phyloP scores from a whole-genome alignment of 2,888 invertebrate species.

The Leptogaster cylindrica region DNA sequence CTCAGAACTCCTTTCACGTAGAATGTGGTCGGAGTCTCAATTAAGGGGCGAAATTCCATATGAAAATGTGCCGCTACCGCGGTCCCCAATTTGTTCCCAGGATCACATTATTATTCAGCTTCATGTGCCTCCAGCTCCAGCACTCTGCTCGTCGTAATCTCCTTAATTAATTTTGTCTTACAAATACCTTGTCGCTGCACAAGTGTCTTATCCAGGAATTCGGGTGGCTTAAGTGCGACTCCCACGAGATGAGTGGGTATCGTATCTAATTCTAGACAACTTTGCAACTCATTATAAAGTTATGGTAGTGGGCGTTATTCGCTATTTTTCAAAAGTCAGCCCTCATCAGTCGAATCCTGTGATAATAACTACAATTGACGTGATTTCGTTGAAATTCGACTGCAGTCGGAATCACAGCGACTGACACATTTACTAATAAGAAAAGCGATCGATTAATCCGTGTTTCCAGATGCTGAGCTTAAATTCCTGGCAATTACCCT shows the following conservation, averaged over 20 bases:
- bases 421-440: slow-evolving; percentile 20
- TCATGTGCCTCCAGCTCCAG: background rate
- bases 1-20: too few species aligned
- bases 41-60: too few species aligned
- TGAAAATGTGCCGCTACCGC: too few species aligned
- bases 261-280: background rate
- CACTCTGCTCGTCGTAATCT: background rate
- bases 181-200: background rate
- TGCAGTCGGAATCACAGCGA: too few species aligned
- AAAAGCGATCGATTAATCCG: slow-evolving; percentile 17
- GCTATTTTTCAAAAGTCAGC: too few species aligned
- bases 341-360: too few species aligned
- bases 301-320: too few species aligned
- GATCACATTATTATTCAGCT: background rate
- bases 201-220: background rate
- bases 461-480: too few species aligned
- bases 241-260: background rate
- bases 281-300: slow-evolving; percentile 23
- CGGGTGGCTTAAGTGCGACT: background rate
- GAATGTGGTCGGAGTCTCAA: too few species aligned
- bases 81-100: too few species aligned
- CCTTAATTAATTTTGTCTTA: background rate
- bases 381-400: too few species aligned
- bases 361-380: too few species aligned
- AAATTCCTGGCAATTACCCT: slow-evolving; percentile 15